phyloP scores from a whole-genome alignment of 1,140 invertebrate species.

The Solenopsis invicta region DNA sequence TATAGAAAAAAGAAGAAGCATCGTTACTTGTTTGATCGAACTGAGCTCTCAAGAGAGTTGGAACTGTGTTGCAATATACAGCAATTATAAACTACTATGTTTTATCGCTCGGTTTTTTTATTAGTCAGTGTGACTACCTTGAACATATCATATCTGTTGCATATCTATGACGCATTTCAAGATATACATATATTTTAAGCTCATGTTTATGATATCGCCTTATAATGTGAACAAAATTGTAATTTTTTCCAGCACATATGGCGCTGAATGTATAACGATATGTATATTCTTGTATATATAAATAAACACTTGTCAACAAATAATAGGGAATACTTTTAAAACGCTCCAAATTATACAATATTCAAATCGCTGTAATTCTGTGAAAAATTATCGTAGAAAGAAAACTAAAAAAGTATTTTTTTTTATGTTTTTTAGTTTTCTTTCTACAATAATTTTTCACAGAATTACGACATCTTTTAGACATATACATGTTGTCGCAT shows the following conservation, averaged over 20 bases:
- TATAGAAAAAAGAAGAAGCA: not conserved
- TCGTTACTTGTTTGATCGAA: not conserved
- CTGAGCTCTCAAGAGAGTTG: not conserved
- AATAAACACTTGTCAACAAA: too few relatives aligned
- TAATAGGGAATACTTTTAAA: too few relatives aligned
- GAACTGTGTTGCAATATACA: not conserved
- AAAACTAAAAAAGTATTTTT: too few relatives aligned
- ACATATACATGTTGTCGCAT: too few relatives aligned
- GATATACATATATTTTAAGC: not conserved
- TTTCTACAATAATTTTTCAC: too few relatives aligned
- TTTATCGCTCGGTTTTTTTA: not conserved
- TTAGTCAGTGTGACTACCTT: not conserved
- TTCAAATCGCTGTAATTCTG: too few relatives aligned
- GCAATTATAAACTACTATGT: not conserved
- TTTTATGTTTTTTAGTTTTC: too few relatives aligned
- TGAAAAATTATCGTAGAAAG: too few relatives aligned
- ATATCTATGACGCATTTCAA: not conserved
- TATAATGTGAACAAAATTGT: not conserved
- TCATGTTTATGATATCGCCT: not conserved
- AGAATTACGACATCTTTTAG: too few relatives aligned
- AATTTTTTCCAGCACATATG: not conserved
- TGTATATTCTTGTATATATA: too few relatives aligned
- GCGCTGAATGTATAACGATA: not conserved
- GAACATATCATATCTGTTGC: not conserved
- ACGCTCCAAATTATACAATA: too few relatives aligned